Evolutionary conservation across 2,113 vertebrate species (phyloP).

Genomic region (Barbus barbus): DNA sequence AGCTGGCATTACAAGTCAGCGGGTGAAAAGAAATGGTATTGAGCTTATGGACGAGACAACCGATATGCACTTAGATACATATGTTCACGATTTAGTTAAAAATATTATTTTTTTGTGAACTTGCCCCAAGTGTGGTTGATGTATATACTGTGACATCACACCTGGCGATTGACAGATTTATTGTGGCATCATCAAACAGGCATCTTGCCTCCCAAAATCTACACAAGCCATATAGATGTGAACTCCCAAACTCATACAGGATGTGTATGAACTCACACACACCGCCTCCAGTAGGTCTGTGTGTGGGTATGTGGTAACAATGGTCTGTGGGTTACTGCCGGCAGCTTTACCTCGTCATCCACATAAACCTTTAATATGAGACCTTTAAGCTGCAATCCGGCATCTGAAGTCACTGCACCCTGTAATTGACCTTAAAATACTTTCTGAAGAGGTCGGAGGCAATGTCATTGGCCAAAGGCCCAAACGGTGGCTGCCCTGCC

Average conservation of each 20-base stretch:
- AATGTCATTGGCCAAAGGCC: slow-evolving; percentile 79
- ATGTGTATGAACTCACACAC: slow-evolving; percentile 45
- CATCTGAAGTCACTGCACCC: slow-evolving; percentile 79
- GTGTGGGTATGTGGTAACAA: slow-evolving; percentile 74
- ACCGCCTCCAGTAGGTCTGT: slow-evolving; percentile 54
- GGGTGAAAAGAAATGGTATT: background rate
- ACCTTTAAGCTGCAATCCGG: slow-evolving; percentile 73
- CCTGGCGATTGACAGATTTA: background rate
- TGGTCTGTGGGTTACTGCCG: slow-evolving; percentile 68
- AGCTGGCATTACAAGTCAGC: background rate
- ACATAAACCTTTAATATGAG: slow-evolving; percentile 82
- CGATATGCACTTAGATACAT: background rate
- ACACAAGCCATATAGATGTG: slow-evolving; percentile 38
- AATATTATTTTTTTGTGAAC: background rate
- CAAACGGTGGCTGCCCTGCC: slow-evolving; percentile 68
- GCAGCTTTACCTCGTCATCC: slow-evolving; percentile 72
- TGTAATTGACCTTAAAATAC: slow-evolving; percentile 87
- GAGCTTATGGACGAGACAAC: background rate
- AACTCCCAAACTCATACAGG: slow-evolving; percentile 31
- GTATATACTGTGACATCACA: background rate
- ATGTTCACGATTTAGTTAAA: background rate
- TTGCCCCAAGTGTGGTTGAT: background rate
- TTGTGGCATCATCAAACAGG: slow-evolving; percentile 24
- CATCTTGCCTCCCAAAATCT: slow-evolving; percentile 47
- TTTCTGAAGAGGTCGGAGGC: slow-evolving; percentile 78